These are phyloP conservation scores for Tetrao urogallus DNA, from an alignment of 2,113 vertebrate genomes.

Conservation along the genomic window DNA sequence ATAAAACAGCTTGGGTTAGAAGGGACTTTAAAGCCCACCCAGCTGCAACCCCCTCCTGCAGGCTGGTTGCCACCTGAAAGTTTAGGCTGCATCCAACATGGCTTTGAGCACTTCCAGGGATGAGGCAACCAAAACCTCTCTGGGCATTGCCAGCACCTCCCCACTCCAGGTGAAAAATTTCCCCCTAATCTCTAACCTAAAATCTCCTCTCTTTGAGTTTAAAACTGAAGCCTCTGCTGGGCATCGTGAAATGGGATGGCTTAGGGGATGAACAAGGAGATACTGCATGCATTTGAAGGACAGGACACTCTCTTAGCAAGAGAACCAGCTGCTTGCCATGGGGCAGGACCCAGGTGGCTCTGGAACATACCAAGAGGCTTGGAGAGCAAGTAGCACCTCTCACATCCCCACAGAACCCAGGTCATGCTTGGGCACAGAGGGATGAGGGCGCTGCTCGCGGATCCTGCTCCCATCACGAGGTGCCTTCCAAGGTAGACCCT, in stretches of 20 bases:
- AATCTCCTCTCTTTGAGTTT: no score
- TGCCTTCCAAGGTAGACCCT: not conserved
- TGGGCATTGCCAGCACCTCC: no score
- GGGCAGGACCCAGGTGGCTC: not conserved
- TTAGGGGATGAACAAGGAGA: not conserved
- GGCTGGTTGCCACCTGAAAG: not conserved
- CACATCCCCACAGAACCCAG: rapidly evolving
- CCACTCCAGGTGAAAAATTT: no score
- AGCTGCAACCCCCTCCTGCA: not conserved
- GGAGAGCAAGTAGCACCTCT: not conserved
- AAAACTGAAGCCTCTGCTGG: not conserved
- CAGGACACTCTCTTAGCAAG: no score
- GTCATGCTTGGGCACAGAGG: not conserved
- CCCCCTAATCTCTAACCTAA: no score
- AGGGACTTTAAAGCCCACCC: not conserved
- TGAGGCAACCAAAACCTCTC: no score
- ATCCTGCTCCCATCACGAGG: not conserved
- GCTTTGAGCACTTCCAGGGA: not conserved
- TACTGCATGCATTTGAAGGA: rapidly evolving
- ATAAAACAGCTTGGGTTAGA: not conserved
- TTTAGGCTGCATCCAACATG: not conserved
- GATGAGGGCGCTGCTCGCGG: not conserved
- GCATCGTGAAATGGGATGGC: rapidly evolving
- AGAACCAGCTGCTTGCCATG: not conserved
- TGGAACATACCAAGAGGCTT: rapidly evolving